Base-by-base conservation (phyloP, 2,888 invertebrate genomes). In the Tridacna gigas region DNA sequence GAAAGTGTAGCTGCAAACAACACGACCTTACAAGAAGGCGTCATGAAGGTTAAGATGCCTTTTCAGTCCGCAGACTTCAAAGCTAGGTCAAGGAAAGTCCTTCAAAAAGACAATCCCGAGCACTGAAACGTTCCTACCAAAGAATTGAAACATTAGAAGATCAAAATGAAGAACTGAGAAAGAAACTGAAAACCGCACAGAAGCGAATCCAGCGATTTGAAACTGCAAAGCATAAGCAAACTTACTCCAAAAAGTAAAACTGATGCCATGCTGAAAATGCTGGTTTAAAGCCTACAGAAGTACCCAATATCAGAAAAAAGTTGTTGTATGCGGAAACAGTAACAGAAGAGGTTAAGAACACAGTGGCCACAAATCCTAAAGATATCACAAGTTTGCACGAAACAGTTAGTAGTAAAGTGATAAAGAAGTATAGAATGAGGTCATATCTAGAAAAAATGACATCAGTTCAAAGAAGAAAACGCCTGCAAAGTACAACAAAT, bases 31-130 rank as follows among this genome's bases (percentile, higher is more conserved):
- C n/a, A n/a, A n/a, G n/a, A n/a, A n/a, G 61, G n/a, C n/a, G 9
- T 9, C 18, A n/a, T 61, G 61, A 28, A 60, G 65, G 74, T 22
- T 60, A 60, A 48, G 56, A 61, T 22, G n/a, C 48, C 48, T 12
- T 25, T 22, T 20, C 56, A 56, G 60, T 61, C 74, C 15, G 15
- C 4, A 18, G 13, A 13, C 7, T 22, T 12, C 20, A 15, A 25
- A 25, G 26, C 7, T 7, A 77, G 80, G 4, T 56, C 47, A 22
- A 80, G 60, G 25, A 45, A 77, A 22, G 51, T n/a, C n/a, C n/a
- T n/a, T n/a, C n/a, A 26, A 66, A 66, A 26, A 25, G 66, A 13
- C 22, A 22, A 18, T 66, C 66, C 22, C 66, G 66, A 26, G 66
- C 66, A 66, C 26, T 66, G 28, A 22, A 20, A 22, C 20, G 66